These are phyloP conservation scores for Cheilosia grossa DNA, from an alignment of 2,888 invertebrate species.

Conservation along the genomic window DNA sequence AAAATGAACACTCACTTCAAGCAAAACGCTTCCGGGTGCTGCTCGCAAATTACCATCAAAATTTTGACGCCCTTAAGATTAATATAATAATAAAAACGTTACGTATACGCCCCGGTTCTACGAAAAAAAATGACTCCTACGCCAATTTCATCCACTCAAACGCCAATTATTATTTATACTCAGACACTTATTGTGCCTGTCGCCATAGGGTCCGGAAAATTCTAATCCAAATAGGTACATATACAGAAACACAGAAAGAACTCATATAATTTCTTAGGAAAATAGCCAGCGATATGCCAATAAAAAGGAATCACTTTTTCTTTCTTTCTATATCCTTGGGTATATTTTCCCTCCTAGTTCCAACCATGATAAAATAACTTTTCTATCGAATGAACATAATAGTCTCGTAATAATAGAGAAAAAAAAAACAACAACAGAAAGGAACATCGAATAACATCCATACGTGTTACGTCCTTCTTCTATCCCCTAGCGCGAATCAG, in stretches of 20 bases:
- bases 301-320: conserved; percentile 9
- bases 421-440: background rate
- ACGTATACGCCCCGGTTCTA: conserved; percentile 28
- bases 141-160: background rate
- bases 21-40: too few relatives aligned
- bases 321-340: background rate
- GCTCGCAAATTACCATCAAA: too few relatives aligned
- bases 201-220: background rate
- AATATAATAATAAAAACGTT: conserved; percentile 12
- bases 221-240: background rate
- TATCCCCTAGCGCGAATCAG: background rate
- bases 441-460: background rate
- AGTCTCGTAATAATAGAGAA: background rate
- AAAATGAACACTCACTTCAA: too few relatives aligned
- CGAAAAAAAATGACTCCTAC: background rate
- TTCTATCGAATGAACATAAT: conserved; percentile 12
- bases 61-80: background rate
- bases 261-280: background rate
- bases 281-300: background rate
- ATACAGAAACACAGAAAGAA: background rate
- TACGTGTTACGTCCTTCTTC: background rate
- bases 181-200: background rate
- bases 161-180: background rate
- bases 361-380: background rate
- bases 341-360: background rate